Conservation (phyloP, 2,888 invertebrate genomes). For the Oscheius onirici region DNA sequence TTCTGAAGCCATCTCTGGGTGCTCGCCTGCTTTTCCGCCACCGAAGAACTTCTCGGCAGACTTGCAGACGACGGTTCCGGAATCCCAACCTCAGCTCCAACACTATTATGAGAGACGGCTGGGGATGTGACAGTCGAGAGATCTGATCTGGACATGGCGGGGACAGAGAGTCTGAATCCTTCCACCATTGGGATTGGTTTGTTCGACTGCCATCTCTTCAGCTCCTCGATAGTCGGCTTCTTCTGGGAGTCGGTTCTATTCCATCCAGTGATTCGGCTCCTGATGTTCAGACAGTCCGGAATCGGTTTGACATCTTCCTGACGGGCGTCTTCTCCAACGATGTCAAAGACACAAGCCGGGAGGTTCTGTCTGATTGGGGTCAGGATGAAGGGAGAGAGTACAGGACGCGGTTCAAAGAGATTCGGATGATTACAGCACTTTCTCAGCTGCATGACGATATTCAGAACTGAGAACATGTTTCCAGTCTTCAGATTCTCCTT, state of each 20-base stretch:
- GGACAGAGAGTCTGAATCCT: constrained; percentile 51
- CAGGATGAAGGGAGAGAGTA: constrained; percentile 84
- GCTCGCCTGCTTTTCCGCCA: too few species aligned
- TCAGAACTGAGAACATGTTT: constrained; percentile 92
- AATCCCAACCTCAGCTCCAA: neutral
- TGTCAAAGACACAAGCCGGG: constrained; percentile 46
- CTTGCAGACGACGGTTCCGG: constrained; percentile 24
- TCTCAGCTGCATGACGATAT: constrained; percentile 93
- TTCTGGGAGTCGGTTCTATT: neutral
- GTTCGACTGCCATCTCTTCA: constrained; percentile 34
- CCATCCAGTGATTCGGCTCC: constrained; percentile 34
- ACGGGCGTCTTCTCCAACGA: constrained; percentile 35
- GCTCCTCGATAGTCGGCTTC: constrained; percentile 45
- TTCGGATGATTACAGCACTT: constrained; percentile 95
- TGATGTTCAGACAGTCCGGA: constrained; percentile 43
- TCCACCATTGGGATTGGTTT: constrained; percentile 41
- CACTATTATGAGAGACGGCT: too few species aligned
- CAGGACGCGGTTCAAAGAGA: constrained; percentile 94
- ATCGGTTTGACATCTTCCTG: constrained; percentile 27
- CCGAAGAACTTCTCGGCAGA: constrained; percentile 4
- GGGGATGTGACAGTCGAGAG: too few species aligned
- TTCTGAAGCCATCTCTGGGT: too few species aligned
- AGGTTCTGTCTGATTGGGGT: constrained; percentile 31
- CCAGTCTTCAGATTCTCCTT: constrained; percentile 91
- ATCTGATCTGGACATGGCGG: constrained; percentile 2